phyloP scores from a whole-genome alignment of 2,888 invertebrate genomes.

The Aleiodes testaceus region DNA sequence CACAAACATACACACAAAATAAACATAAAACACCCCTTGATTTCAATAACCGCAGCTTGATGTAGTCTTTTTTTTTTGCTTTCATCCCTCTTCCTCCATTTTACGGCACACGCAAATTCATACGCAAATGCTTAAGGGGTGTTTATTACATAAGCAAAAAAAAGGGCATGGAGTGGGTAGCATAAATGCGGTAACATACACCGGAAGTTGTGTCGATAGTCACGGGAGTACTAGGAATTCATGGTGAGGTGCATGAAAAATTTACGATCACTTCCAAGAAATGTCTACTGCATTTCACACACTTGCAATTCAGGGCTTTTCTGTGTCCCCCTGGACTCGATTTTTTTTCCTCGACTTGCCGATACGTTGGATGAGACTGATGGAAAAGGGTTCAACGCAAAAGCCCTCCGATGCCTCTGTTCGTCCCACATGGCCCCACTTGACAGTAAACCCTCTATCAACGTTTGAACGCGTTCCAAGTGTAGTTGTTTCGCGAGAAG shows the following conservation, averaged over 20 bases:
- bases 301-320: constrained; percentile 25
- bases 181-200: constrained; percentile 39
- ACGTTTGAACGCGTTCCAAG: constrained; percentile 66
- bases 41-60: constrained; percentile 31
- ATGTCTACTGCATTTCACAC: constrained; percentile 24
- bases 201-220: constrained; percentile 50
- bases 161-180: no score
- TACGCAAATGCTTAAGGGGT: constrained; percentile 8
- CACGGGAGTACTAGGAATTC: constrained; percentile 52
- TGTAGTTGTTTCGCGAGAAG: constrained; percentile 57
- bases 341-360: neutral
- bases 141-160: constrained; percentile 20
- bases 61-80: neutral
- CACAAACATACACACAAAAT: neutral
- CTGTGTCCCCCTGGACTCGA: constrained; percentile 4
- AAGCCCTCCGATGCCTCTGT: no score
- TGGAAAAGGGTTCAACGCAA: constrained; percentile 18
- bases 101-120: constrained; percentile 28
- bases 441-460: constrained; percentile 58
- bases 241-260: constrained; percentile 45
- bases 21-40: constrained; percentile 22
- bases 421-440: constrained; percentile 43
- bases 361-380: no score
- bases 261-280: constrained; percentile 45
- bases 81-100: constrained; percentile 29